These are phyloP conservation scores for Coryphaenoides rupestris DNA, from an alignment of 2,113 vertebrate genomes.

Conservation along the genomic window DNA sequence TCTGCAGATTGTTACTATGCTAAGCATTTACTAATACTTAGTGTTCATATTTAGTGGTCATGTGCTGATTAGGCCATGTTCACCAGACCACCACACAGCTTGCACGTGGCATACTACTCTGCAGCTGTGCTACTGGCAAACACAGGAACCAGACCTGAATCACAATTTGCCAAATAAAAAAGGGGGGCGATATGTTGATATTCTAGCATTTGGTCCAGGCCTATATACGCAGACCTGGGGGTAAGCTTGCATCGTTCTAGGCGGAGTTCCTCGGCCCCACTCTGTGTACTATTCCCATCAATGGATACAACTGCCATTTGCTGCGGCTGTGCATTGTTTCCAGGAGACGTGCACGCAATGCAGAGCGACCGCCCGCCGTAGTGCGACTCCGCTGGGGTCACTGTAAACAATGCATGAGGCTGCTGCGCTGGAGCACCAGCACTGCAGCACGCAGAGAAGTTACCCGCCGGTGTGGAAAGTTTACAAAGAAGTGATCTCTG, in stretches of 20 bases:
- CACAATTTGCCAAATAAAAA: neutral
- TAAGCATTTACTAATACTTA: too few species aligned
- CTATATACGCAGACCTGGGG: neutral
- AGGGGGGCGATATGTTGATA: too few species aligned
- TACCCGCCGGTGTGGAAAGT: constrained; percentile 9
- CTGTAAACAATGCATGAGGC: constrained; percentile 8
- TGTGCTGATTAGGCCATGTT: constrained; percentile 49
- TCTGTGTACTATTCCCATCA: constrained; percentile 9
- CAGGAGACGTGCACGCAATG: constrained; percentile 14
- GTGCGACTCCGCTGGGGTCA: constrained; percentile 16
- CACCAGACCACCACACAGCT: constrained; percentile 57
- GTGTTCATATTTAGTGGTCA: neutral
- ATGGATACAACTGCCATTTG: constrained; percentile 17
- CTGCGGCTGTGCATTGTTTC: constrained; percentile 19
- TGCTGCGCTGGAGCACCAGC: constrained; percentile 24
- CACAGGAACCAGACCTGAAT: constrained; percentile 31
- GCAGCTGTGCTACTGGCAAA: constrained; percentile 56
- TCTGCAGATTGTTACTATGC: too few species aligned
- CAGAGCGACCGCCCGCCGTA: too few species aligned
- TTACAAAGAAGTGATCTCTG: too few species aligned
- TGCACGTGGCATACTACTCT: constrained; percentile 58
- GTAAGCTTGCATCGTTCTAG: constrained; percentile 21
- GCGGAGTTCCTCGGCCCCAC: constrained; percentile 2
- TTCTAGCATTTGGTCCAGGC: too few species aligned
- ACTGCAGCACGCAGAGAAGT: constrained; percentile 26